phyloP scores from a whole-genome alignment of 2,113 vertebrate species.

The Beaufortia kweichowensis region DNA sequence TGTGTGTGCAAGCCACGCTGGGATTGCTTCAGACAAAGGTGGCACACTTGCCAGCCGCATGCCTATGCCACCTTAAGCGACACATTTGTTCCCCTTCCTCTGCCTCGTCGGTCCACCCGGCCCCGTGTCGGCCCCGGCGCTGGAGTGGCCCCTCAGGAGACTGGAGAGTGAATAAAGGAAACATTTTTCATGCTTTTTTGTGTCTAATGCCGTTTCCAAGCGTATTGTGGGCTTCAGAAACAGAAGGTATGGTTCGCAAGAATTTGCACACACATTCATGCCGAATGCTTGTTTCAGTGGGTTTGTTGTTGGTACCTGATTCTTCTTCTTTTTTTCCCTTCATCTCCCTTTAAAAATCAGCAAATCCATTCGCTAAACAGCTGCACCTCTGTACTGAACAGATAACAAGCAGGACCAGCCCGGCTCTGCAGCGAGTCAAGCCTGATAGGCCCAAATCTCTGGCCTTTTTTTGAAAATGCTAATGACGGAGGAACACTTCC shows the following conservation, averaged over 20 bases:
- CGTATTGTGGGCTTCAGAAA: conserved; percentile 73
- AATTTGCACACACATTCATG: conserved; percentile 66
- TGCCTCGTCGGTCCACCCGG: conserved; percentile 65
- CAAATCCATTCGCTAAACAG: conserved; percentile 99
- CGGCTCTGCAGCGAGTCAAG: conserved; percentile 95
- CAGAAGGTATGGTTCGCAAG: conserved; percentile 91
- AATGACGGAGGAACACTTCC: conserved; percentile 99
- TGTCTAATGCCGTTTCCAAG: conserved; percentile 85
- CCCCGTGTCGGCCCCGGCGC: conserved; percentile 74
- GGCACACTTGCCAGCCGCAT: conserved; percentile 71
- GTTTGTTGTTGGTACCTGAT: conserved; percentile 96
- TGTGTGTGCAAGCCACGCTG: conserved; percentile 49
- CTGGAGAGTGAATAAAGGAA: conserved; percentile 95
- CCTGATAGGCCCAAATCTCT: conserved; percentile 99
- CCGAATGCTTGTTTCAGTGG: conserved; percentile 90
- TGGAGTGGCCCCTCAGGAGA: conserved; percentile 86
- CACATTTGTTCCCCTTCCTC: conserved; percentile 65
- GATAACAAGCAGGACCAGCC: conserved; percentile 99
- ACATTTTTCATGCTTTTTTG: conserved; percentile 68
- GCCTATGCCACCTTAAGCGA: conserved; percentile 64
- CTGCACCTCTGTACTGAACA: conserved; percentile 99
- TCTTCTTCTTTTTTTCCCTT: conserved; percentile 84
- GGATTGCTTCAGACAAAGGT: conserved; percentile 77
- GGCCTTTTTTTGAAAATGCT: conserved; percentile 99
- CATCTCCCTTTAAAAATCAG: conserved; percentile 99